Conservation (phyloP, 2,888 invertebrate species). For the Ceraclea dissimilis region DNA sequence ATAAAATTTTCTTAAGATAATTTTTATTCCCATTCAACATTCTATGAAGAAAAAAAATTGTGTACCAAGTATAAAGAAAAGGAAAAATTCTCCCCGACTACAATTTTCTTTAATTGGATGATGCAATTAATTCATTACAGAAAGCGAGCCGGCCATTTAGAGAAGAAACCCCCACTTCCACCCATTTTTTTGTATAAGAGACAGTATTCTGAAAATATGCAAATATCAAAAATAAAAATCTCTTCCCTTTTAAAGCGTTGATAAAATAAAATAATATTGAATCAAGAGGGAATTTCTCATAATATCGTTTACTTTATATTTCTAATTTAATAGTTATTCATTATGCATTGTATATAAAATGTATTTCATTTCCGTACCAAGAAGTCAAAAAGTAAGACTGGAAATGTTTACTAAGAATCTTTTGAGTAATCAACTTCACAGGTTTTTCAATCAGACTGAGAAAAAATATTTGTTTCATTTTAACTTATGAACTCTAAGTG, state of each 20-base stretch:
- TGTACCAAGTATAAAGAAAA: too few species aligned
- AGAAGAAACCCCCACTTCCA: not conserved
- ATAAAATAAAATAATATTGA: not conserved
- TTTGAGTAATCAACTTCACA: too few species aligned
- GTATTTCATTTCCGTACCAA: too few species aligned
- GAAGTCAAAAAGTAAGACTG: too few species aligned
- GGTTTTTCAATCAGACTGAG: too few species aligned
- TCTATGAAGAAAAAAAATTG: not conserved
- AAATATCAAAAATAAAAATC: not conserved
- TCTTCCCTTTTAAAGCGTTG: not conserved
- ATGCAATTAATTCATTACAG: slow-evolving; percentile 13
- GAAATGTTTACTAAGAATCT: too few species aligned
- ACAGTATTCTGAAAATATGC: not conserved
- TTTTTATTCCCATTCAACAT: not conserved
- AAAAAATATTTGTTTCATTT: too few species aligned
- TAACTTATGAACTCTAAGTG: too few species aligned
- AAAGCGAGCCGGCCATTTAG: not conserved
- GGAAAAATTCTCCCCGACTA: not conserved
- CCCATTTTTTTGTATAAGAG: not conserved
- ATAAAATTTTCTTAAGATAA: not conserved
- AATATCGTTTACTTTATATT: too few species aligned
- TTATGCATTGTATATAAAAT: too few species aligned
- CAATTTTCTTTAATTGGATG: slow-evolving; percentile 11
- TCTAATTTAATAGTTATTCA: too few species aligned
- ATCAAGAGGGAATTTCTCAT: not conserved